Evolutionary conservation across 2,113 vertebrate species (phyloP).

Genomic region (Pelecanus crispus): DNA sequence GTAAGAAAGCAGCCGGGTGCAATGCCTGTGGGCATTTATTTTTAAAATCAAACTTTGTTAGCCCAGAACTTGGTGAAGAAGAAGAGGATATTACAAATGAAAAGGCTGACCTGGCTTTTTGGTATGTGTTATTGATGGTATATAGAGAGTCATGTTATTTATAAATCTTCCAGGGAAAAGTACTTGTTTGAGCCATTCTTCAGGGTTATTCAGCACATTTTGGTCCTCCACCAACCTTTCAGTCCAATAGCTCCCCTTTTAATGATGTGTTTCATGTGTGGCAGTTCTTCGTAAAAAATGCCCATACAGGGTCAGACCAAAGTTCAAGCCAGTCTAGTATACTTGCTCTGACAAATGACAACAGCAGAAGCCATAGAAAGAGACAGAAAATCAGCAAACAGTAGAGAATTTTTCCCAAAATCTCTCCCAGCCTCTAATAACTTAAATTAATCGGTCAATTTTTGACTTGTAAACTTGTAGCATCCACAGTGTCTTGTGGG

Average conservation of each 20-base stretch:
- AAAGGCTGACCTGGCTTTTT: neutral
- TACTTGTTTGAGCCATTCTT: neutral
- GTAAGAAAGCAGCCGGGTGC: neutral
- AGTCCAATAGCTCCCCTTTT: neutral
- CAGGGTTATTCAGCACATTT: neutral
- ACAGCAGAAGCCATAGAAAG: neutral
- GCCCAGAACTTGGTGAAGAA: neutral
- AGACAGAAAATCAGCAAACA: neutral
- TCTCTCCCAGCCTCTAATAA: neutral
- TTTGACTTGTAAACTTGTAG: neutral
- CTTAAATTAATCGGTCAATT: neutral
- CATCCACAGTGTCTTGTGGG: neutral
- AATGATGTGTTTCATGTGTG: neutral
- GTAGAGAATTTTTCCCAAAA: neutral
- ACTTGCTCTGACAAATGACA: neutral
- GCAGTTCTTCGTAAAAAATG: neutral
- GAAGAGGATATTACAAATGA: neutral
- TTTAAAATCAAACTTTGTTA: neutral
- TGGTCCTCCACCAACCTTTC: neutral
- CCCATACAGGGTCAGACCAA: neutral
- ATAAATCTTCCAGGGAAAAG: neutral
- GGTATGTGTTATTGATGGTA: neutral
- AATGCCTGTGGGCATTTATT: neutral
- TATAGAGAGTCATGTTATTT: neutral
- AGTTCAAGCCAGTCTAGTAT: neutral